A percentile compares a stretch with the other conserved stretches of the same genome.
These are phyloP conservation scores for Chydorus sphaericus DNA, from an alignment of 2,888 invertebrate species.

Conservation along the genomic window DNA sequence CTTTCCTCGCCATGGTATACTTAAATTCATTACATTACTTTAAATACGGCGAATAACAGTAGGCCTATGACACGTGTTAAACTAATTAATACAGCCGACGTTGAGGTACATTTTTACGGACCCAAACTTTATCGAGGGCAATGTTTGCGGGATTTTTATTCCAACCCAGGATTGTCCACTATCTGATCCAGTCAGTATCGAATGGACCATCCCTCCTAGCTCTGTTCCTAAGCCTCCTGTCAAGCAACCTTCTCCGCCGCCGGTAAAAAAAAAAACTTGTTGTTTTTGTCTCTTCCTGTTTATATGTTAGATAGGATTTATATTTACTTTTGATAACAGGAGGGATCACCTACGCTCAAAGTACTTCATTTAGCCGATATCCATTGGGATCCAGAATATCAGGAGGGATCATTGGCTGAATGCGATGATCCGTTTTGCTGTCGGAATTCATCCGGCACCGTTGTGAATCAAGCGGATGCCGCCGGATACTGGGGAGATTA, in stretches of 20 bases:
- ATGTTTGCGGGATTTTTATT: conserved; percentile 10
- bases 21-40: background rate
- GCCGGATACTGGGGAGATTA: conserved; percentile 75
- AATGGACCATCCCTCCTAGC: conserved; percentile 9
- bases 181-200: conserved; percentile 9
- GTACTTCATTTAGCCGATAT: conserved; percentile 58
- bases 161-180: conserved; percentile 1
- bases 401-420: conserved; percentile 45
- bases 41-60: background rate
- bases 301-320: no score
- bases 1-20: background rate
- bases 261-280: background rate
- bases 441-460: conserved; percentile 40
- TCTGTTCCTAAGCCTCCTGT: conserved; percentile 6
- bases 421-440: conserved; percentile 70
- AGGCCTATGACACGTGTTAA: no score
- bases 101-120: background rate
- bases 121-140: conserved; percentile 2
- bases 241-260: background rate
- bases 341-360: conserved; percentile 20
- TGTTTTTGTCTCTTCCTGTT: no score
- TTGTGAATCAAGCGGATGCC: conserved; percentile 22
- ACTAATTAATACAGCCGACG: conserved; percentile 1
- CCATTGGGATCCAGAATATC: conserved; percentile 61
- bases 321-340: background rate